Evolutionary conservation across 2,888 invertebrate genomes (phyloP).

Genomic region (Microdon myrmicae): DNA sequence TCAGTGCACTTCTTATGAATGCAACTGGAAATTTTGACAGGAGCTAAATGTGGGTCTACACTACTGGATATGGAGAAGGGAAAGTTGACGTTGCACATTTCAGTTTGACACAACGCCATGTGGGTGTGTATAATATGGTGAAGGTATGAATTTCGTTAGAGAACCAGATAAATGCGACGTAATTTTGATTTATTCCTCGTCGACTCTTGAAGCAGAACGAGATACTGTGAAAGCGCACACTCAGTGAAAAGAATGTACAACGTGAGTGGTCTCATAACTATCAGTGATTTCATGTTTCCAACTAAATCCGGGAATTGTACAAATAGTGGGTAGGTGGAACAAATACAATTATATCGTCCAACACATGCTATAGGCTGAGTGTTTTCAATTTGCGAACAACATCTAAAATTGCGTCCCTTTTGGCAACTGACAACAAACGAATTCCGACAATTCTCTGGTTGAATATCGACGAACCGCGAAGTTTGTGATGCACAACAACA

Average conservation of each 20-base stretch:
- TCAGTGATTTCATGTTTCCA: conserved; percentile 5
- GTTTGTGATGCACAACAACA: no score
- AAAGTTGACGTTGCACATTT: conserved; percentile 1
- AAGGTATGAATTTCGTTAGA: conserved; percentile 20
- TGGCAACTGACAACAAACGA: no score
- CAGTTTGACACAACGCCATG: conserved; percentile 5
- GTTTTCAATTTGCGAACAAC: no score
- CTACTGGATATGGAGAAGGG: not conserved
- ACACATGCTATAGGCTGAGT: no score
- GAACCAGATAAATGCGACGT: conserved; percentile 42
- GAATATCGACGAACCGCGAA: no score
- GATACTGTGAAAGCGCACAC: conserved; percentile 24
- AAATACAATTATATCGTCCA: no score
- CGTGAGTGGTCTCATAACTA: not conserved
- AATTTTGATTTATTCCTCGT: conserved; percentile 19
- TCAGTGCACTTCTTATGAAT: conserved; percentile 14
- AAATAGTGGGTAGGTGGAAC: no score
- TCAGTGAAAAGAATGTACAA: conserved; percentile 8
- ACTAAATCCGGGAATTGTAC: no score
- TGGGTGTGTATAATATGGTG: conserved; percentile 5
- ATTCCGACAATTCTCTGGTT: no score
- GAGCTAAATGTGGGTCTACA: conserved; percentile 24
- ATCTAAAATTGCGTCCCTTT: no score
- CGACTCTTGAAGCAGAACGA: conserved; percentile 6
- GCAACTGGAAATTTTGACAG: conserved; percentile 31